Percentiles rank a stretch among this genome's conserved stretches.
Evolutionary conservation across 2,888 invertebrate species (phyloP).

Genomic region (Hesperia comma): DNA sequence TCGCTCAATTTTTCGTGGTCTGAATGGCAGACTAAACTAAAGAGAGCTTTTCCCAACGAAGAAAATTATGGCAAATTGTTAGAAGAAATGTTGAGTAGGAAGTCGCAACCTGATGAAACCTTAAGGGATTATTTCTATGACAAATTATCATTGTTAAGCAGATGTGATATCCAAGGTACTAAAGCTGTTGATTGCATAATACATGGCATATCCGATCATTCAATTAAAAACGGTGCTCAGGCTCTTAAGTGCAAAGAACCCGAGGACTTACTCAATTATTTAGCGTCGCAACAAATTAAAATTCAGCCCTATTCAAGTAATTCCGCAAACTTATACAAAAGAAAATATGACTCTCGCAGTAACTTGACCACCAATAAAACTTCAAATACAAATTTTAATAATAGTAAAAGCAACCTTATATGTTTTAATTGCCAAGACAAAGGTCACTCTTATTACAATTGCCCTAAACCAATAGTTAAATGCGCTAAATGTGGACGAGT

Average conservation of each 20-base stretch:
- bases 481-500: conserved; percentile 21
- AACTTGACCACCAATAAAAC: background rate
- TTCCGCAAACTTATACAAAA: background rate
- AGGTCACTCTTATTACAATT: conserved; percentile 19
- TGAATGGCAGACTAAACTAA: conserved; percentile 44
- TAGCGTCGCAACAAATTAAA: background rate
- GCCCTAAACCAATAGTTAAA: conserved; percentile 20
- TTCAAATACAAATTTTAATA: background rate
- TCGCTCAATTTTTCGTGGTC: conserved; percentile 39
- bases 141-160: conserved; percentile 38
- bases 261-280: conserved; percentile 12
- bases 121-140: conserved; percentile 42
- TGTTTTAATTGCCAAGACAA: conserved; percentile 21
- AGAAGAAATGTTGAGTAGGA: conserved; percentile 42
- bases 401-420: background rate
- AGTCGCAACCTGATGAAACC: conserved; percentile 32
- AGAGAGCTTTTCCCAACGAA: conserved; percentile 42
- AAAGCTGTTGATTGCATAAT: conserved; percentile 37
- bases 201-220: background rate
- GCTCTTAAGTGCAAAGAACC: conserved; percentile 14
- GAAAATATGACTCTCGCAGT: conserved; percentile 9
- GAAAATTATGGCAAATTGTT: conserved; percentile 42
- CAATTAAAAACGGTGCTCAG: background rate
- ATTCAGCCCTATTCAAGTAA: background rate
- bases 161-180: conserved; percentile 40